These are phyloP conservation scores for Phaethon lepturus DNA, from an alignment of 2,113 vertebrate species.

Conservation along the genomic window DNA sequence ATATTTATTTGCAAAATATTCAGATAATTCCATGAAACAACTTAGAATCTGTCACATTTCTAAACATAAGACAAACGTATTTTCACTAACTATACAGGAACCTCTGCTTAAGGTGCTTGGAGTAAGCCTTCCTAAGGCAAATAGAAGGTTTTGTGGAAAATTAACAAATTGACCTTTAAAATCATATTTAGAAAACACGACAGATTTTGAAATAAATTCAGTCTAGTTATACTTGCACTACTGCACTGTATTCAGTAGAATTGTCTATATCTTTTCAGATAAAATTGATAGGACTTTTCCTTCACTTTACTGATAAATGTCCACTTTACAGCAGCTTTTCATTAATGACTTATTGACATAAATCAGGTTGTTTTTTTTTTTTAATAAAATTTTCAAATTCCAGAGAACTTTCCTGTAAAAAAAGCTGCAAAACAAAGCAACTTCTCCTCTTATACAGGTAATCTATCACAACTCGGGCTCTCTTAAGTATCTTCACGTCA, in stretches of 20 bases:
- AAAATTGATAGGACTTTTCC: neutral
- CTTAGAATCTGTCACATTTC: neutral
- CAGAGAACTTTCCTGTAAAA: neutral
- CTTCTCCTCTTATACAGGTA: neutral
- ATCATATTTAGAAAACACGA: neutral
- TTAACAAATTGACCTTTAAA: neutral
- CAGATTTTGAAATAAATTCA: neutral
- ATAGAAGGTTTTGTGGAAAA: constrained; percentile 28
- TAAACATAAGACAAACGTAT: neutral
- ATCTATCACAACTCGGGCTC: neutral
- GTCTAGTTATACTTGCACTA: neutral
- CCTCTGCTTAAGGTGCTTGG: neutral
- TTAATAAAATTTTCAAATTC: neutral
- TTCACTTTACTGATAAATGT: neutral
- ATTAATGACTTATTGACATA: neutral
- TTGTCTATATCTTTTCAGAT: neutral
- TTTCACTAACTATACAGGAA: neutral
- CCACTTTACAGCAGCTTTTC: neutral
- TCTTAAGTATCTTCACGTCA: neutral
- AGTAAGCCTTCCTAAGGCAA: constrained; percentile 2
- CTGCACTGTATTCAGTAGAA: neutral
- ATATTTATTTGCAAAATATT: neutral
- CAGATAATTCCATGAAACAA: neutral
- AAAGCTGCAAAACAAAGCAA: neutral
- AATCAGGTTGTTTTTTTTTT: neutral